phyloP scores from a whole-genome alignment of 2,797 vertebrate genomes.

The Pseudochirops corinnae region DNA sequence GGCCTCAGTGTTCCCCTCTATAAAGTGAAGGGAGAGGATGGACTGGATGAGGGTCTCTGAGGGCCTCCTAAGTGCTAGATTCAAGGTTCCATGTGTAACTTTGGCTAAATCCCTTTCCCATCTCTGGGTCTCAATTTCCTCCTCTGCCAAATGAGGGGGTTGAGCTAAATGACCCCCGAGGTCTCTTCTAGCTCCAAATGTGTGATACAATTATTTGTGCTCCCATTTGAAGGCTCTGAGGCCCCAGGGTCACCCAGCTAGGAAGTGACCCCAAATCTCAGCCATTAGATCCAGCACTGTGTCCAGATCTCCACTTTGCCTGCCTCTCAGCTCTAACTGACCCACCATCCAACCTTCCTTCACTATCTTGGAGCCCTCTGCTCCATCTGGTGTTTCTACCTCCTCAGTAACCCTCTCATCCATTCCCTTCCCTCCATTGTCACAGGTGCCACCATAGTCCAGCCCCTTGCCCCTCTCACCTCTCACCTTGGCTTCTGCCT shows the following conservation, averaged over 20 bases:
- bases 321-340: neutral
- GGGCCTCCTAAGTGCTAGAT: too few relatives aligned
- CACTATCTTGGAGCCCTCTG: accelerated
- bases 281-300: neutral
- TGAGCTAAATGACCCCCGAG: neutral
- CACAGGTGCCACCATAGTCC: neutral
- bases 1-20: neutral
- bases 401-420: neutral
- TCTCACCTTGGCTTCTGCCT: neutral
- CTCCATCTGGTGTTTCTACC: neutral
- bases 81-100: neutral
- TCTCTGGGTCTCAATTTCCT: neutral
- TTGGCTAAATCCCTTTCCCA: neutral
- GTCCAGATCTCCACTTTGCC: neutral
- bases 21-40: neutral
- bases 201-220: neutral
- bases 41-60: neutral
- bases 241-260: neutral
- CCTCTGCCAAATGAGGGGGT: neutral
- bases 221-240: neutral
- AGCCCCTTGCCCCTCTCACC: neutral
- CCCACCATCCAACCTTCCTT: neutral
- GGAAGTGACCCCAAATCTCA: neutral
- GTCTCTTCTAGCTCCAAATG: neutral
- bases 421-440: neutral